Conservation (phyloP, 2,888 invertebrate genomes). For the Conomelus anceps region DNA sequence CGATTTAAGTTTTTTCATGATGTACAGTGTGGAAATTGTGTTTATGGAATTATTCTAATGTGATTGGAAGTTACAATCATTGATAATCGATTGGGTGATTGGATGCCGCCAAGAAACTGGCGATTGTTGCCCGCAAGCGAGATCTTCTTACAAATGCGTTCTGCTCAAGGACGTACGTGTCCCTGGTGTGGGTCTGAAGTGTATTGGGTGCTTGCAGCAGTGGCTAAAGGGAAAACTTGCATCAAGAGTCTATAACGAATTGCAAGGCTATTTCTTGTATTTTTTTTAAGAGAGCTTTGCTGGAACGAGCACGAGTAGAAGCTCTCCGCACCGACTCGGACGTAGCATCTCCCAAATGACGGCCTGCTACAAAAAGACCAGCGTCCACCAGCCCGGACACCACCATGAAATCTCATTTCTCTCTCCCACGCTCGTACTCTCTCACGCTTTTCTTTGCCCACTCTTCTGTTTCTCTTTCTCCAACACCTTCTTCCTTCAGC, state of each 20-base stretch:
- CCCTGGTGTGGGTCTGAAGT: not conserved
- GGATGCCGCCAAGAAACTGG: not conserved
- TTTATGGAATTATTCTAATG: not conserved
- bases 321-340: not conserved
- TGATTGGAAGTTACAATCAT: not conserved
- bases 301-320: not conserved
- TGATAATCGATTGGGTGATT: not conserved
- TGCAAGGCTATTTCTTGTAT: not conserved
- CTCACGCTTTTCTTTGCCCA: not conserved
- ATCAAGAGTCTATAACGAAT: not conserved
- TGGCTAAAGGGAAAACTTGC: not conserved
- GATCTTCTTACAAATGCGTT: not conserved
- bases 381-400: not conserved
- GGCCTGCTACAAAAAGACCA: not conserved
- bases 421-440: not conserved
- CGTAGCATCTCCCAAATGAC: not conserved
- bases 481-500: not conserved
- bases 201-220: not conserved
- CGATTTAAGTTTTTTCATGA: not conserved
- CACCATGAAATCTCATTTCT: not conserved
- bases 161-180: not conserved
- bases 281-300: not conserved
- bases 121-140: not conserved
- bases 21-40: not conserved
- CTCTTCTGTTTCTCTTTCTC: not conserved